Conservation (phyloP, 2,888 invertebrate genomes). For the Stenotaenia linearis region DNA sequence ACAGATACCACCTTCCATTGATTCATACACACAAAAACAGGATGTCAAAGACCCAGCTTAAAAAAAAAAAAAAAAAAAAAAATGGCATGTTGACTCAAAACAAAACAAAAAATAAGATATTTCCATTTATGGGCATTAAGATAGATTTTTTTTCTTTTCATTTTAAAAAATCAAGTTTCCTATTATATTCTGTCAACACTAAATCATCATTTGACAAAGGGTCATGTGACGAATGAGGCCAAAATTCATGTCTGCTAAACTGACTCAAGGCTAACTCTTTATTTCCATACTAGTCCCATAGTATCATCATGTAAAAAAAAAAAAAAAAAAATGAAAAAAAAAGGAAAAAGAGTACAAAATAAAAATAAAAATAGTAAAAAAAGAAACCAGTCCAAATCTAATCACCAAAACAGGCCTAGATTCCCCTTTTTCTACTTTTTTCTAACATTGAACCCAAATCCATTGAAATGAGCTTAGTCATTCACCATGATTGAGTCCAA, state of each 20-base stretch:
- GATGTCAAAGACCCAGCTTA: neutral
- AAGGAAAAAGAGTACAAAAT: neutral
- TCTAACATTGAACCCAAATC: conserved; percentile 1
- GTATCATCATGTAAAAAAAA: neutral
- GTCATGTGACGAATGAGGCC: neutral
- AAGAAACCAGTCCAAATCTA: neutral
- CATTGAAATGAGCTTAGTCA: neutral
- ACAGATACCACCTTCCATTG: neutral
- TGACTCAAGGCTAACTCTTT: neutral
- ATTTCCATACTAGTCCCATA: neutral
- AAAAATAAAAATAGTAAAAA: neutral
- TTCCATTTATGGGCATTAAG: too few relatives aligned
- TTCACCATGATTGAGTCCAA: neutral
- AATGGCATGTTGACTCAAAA: neutral
- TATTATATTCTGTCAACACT: too few relatives aligned
- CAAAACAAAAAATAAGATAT: neutral
- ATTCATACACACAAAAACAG: neutral
- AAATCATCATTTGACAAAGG: too few relatives aligned
- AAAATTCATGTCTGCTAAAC: neutral
- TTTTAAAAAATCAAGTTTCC: too few relatives aligned
- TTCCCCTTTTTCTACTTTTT: neutral
- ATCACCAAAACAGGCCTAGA: neutral
- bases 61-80: neutral
- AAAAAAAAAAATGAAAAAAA: neutral
- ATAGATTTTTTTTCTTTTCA: too few relatives aligned